Evolutionary conservation across 2,113 vertebrate genomes (phyloP), one percentile per base, ranked within the genome.

Genomic region (Litocranius walleri): DNA sequence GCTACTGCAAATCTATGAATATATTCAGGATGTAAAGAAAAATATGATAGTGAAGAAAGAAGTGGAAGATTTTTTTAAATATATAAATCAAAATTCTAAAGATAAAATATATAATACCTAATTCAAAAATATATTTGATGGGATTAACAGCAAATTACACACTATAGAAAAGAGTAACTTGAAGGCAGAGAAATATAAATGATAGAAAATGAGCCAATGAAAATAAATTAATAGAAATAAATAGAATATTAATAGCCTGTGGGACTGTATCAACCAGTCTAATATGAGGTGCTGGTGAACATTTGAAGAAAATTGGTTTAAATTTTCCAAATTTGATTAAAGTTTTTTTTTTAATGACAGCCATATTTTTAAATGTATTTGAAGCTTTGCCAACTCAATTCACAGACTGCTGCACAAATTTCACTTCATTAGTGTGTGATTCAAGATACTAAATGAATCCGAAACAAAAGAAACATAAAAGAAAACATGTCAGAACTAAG

Each of bases 381-480:
- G 85, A 95, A 97, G 40, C 74, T 92, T 90, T 90, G 62, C 74
- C 85, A 90, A 45, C 52, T 92, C 82, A 92, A 43, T 83, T 27
- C 54, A 78, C 30, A 11, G 54, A 33, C 36, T 56, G 56, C 50
- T 88, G 83, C 36, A 94, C 48, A 91, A 92, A 78, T 71, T 95
- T 95, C 43, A 86, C 21, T 87, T 94, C 48, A 91, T 97, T 93
- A 85, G 15, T 78, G 54, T 71, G 67, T 67, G 48, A 94, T 29
- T 36, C 21, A 88, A 81, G 48, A 45, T 21, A 15, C 30, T 88
- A 45, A 82, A 89, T 64, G 36, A 88, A 64, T 57, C 50, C 13
- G 10, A 94, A 52, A n/a, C 23, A 77, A 36, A 61, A 40, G 16
- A 45, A 62, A 57, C 7, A 83, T 56, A 82, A 40, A 57, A 71